Conservation (phyloP, 2,888 invertebrate genomes). For the Amphimallon solstitiale region DNA sequence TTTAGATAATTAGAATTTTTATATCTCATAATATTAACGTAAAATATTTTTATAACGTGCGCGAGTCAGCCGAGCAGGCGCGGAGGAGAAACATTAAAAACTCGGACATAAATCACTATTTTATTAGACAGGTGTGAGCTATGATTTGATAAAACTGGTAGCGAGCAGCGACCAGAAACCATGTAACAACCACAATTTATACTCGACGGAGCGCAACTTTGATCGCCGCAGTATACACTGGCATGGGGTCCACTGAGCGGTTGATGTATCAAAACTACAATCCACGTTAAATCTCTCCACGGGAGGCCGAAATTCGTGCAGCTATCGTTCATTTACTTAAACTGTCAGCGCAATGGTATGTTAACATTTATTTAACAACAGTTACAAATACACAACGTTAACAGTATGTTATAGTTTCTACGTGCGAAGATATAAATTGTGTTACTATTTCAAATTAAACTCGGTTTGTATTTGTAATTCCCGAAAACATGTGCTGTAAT, state of each 20-base stretch:
- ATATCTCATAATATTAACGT: slow-evolving; percentile 37
- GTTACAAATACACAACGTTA: slow-evolving; percentile 31
- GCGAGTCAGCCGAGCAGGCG: slow-evolving; percentile 22
- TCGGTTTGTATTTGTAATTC: too few species aligned
- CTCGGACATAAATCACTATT: slow-evolving; percentile 46
- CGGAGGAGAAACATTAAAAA: slow-evolving; percentile 31
- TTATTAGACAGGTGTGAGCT: slow-evolving; percentile 50
- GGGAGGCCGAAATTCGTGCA: slow-evolving; percentile 45
- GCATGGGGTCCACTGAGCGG: slow-evolving; percentile 5
- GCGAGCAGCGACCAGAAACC: slow-evolving; percentile 44
- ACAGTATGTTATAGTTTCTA: slow-evolving; percentile 32
- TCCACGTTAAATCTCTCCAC: slow-evolving; percentile 43
- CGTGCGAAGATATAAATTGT: slow-evolving; percentile 12
- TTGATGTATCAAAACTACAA: slow-evolving; percentile 39
- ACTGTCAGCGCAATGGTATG: slow-evolving; percentile 55
- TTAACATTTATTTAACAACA: slow-evolving; percentile 55
- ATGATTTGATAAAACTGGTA: slow-evolving; percentile 49
- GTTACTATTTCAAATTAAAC: background rate
- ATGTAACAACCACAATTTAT: slow-evolving; percentile 45
- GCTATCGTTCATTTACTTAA: slow-evolving; percentile 53
- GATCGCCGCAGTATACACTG: slow-evolving; percentile 26
- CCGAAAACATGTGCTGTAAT: too few species aligned
- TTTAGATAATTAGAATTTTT: slow-evolving; percentile 36
- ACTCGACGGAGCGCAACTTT: slow-evolving; percentile 40
- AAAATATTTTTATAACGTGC: slow-evolving; percentile 38